Evolutionary conservation across 2,888 invertebrate genomes (phyloP).

Genomic region (Cenopis cana): DNA sequence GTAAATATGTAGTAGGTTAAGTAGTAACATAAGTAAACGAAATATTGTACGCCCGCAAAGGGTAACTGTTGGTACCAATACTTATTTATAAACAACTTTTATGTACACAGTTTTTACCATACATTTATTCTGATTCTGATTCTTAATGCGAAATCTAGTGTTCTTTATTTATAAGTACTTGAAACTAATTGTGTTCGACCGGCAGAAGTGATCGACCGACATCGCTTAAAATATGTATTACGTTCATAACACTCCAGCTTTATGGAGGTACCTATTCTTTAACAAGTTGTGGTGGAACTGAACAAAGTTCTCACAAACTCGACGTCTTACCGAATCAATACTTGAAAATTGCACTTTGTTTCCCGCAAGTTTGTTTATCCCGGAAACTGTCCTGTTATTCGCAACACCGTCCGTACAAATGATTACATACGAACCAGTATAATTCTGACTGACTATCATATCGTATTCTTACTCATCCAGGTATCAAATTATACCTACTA

Average conservation of each 20-base stretch:
- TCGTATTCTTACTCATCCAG: background rate
- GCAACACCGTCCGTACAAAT: background rate
- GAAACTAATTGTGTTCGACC: too few relatives aligned
- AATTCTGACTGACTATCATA: background rate
- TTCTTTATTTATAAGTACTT: background rate
- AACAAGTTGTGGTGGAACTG: constrained; percentile 24
- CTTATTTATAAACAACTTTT: too few relatives aligned
- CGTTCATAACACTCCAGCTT: constrained; percentile 18
- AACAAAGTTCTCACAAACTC: constrained; percentile 18
- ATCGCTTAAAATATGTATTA: constrained; percentile 2
- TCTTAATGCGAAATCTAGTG: too few relatives aligned
- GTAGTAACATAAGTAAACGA: too few relatives aligned
- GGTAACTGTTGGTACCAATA: too few relatives aligned
- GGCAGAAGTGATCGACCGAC: background rate
- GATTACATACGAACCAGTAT: background rate
- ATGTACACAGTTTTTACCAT: too few relatives aligned
- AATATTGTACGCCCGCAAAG: too few relatives aligned
- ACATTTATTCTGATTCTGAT: too few relatives aligned
- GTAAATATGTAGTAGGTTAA: too few relatives aligned
- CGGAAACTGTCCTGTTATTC: constrained; percentile 28
- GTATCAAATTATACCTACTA: background rate
- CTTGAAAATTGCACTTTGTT: constrained; percentile 40
- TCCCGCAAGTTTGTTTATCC: constrained; percentile 31
- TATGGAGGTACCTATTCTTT: constrained; percentile 19
- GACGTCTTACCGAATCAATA: constrained; percentile 35